These are phyloP conservation scores for Atrina japonica DNA, from an alignment of 2,888 invertebrate genomes.

Conservation along the genomic window DNA sequence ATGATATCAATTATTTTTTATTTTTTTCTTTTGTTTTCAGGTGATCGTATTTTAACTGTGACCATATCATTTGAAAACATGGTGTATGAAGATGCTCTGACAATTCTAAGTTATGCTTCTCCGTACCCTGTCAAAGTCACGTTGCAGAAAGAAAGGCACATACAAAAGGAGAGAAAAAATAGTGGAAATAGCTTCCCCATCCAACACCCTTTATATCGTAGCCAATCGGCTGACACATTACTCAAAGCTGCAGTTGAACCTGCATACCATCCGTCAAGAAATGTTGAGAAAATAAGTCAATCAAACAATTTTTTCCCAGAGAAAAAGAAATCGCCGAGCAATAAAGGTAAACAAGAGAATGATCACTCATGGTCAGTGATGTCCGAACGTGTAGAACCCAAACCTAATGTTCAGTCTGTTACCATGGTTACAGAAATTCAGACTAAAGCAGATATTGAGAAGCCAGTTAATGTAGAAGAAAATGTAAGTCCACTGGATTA, in stretches of 20 bases:
- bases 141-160: slow-evolving; percentile 84
- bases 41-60: slow-evolving; percentile 92
- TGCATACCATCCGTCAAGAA: slow-evolving; percentile 60
- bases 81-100: slow-evolving; percentile 94
- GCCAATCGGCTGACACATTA: slow-evolving; percentile 90
- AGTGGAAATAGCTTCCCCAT: slow-evolving; percentile 82
- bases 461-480: no score
- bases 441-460: no score
- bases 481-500: no score
- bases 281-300: slow-evolving; percentile 63
- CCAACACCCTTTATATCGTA: slow-evolving; percentile 88
- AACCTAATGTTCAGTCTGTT: no score
- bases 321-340: no score
- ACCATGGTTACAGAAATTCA: no score
- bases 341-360: no score
- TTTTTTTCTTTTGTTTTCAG: slow-evolving; percentile 82
- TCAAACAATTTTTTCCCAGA: neutral
- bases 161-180: slow-evolving; percentile 51
- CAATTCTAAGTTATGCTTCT: slow-evolving; percentile 93
- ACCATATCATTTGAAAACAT: slow-evolving; percentile 93
- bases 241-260: slow-evolving; percentile 83
- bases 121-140: slow-evolving; percentile 89
- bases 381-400: no score
- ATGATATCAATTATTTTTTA: no score
- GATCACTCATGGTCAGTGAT: no score